Conservation (phyloP, 23 tunicate genomes). For the Halocynthia aurantium region DNA sequence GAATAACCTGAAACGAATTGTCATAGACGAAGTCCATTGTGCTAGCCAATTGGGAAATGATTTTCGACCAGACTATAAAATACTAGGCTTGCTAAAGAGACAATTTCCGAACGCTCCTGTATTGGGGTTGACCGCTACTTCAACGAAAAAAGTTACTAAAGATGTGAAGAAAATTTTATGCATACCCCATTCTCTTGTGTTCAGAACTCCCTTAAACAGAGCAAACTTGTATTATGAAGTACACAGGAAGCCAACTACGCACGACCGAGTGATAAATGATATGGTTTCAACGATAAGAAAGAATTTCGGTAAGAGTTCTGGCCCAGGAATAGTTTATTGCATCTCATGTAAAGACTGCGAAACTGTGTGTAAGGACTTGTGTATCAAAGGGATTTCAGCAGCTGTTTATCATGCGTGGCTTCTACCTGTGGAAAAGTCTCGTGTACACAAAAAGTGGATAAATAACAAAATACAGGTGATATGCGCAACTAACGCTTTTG, state of each 20-base stretch:
- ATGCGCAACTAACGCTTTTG: slow-evolving; percentile 85
- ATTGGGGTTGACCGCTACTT: slow-evolving; percentile 82
- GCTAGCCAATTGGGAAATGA: slow-evolving; percentile 88
- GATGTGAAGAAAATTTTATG: slow-evolving; percentile 60
- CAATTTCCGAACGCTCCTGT: slow-evolving; percentile 87
- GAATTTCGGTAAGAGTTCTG: slow-evolving; percentile 43
- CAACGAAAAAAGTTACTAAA: slow-evolving; percentile 50
- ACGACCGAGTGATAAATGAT: slow-evolving; percentile 54
- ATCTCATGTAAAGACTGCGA: slow-evolving; percentile 64
- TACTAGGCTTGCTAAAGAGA: slow-evolving; percentile 45
- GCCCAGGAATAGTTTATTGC: slow-evolving; percentile 85
- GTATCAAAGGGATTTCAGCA: slow-evolving; percentile 24
- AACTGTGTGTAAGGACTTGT: slow-evolving; percentile 35
- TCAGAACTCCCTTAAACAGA: slow-evolving; percentile 45
- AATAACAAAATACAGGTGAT: slow-evolving; percentile 57
- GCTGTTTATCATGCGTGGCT: slow-evolving; percentile 60
- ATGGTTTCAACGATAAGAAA: slow-evolving; percentile 18
- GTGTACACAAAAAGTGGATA: slow-evolving; percentile 49
- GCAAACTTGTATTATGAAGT: slow-evolving; percentile 73
- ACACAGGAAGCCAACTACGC: slow-evolving; percentile 34
- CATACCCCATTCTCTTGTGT: slow-evolving; percentile 56
- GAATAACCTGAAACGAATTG: slow-evolving; percentile 66
- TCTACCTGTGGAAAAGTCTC: slow-evolving; percentile 8
- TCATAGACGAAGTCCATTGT: slow-evolving; percentile 90
- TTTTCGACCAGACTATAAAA: slow-evolving; percentile 88